A percentile compares a stretch with the other conserved stretches of the same genome.
Evolutionary conservation across 2,113 vertebrate genomes (phyloP).

Genomic region (Coturnix japonica): DNA sequence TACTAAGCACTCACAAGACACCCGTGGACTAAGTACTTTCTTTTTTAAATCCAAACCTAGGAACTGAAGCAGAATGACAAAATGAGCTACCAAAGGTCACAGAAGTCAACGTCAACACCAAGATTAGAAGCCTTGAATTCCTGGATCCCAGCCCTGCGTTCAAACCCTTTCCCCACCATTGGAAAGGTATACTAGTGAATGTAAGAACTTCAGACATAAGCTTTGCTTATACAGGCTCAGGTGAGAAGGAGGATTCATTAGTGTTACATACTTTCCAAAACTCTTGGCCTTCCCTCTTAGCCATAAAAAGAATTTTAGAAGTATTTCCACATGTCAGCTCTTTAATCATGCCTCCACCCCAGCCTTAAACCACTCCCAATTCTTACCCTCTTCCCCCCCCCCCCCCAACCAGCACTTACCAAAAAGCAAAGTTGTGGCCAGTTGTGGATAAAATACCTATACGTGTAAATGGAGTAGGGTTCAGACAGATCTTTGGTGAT

Average conservation of each 20-base stretch:
- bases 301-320: not conserved
- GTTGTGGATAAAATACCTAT: conserved; percentile 99
- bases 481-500: conserved; percentile 99
- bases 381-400: not conserved
- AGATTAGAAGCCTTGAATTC: conserved; percentile 19
- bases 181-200: not conserved
- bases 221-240: not conserved
- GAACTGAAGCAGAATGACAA: conserved; percentile 15
- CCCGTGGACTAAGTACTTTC: conserved; percentile 2
- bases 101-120: conserved; percentile 53
- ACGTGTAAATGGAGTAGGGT: conserved; percentile 99
- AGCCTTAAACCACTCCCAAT: conserved; percentile 31
- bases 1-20: conserved; percentile 3
- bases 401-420: conserved; percentile 84
- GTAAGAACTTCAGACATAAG: not conserved
- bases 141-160: not conserved
- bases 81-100: conserved; percentile 37
- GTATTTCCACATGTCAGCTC: not conserved
- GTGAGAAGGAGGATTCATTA: not conserved
- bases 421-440: conserved; percentile 99
- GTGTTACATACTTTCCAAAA: not conserved
- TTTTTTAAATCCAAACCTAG: conserved; percentile 21
- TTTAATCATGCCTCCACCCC: conserved; percentile 10
- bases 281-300: not conserved
- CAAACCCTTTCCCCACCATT: not conserved